phyloP scores from a whole-genome alignment of 2,113 vertebrate species.

The Xiphophorus couchianus region DNA sequence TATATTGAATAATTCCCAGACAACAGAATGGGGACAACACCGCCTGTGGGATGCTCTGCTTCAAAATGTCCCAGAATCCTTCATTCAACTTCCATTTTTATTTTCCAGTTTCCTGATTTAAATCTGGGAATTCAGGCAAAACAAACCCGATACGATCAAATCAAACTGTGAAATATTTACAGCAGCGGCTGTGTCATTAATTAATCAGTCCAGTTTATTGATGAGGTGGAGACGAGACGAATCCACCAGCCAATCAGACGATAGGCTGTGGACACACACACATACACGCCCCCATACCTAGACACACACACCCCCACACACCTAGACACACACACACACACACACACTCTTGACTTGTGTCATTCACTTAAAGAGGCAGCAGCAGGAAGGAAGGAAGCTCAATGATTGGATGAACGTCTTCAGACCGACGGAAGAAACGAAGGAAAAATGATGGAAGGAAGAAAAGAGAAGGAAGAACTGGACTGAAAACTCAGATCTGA shows the following conservation, averaged over 20 bases:
- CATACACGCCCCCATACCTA: background rate
- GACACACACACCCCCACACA: conserved; percentile 27
- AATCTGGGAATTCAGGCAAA: background rate
- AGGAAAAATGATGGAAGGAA: background rate
- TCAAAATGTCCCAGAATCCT: conserved; percentile 59
- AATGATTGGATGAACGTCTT: background rate
- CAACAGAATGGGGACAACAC: conserved; percentile 34
- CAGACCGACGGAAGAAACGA: background rate
- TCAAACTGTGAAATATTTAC: background rate
- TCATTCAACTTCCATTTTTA: background rate
- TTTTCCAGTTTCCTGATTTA: background rate
- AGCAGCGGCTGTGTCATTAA: background rate
- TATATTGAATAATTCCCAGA: conserved; percentile 22
- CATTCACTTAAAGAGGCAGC: conserved; percentile 10
- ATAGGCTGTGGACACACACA: too few species aligned
- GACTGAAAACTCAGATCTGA: background rate
- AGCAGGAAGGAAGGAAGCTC: background rate
- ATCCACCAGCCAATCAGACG: too few species aligned
- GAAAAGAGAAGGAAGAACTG: background rate
- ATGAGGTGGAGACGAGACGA: too few species aligned
- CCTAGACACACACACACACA: conserved; percentile 16
- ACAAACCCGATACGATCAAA: background rate
- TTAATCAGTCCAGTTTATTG: too few species aligned
- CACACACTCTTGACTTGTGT: conserved; percentile 15
- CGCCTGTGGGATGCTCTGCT: conserved; percentile 19